Evolutionary conservation across 2,113 vertebrate genomes (phyloP), one percentile per base, ranked within the genome.

Genomic region (Phrynocephalus versicolor): DNA sequence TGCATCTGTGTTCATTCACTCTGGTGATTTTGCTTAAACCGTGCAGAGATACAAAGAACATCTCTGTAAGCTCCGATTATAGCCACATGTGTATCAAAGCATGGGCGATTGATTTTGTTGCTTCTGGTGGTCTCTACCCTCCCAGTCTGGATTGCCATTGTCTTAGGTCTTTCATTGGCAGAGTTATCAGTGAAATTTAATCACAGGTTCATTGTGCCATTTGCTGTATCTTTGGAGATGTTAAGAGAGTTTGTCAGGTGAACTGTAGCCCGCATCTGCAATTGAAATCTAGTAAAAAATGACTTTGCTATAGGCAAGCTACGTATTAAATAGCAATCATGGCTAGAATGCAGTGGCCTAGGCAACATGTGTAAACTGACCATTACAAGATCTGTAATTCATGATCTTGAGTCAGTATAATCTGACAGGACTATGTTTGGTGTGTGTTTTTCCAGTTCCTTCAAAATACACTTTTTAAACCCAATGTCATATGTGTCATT

Each of bases 151-250:
- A 55, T 18, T 77, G 62, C 16, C 33, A 62, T 67, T 84, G n/a
- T 45, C 39, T 84, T 84, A 84, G 62, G 69, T 69, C 23, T 55
- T 67, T 41, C 25, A 84, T 45, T 83, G n/a, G 71, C 25, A 74
- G 74, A 41, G 57, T 27, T 55, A 41, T 39, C 33, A 58, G 33
- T 58, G 33, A 71, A 55, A 37, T 14, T 23, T 82, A 55, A 30
- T 67, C 33, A 37, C 25, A 74, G 30, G 39, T 21, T 45, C 18
- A 21, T 37, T 55, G 3, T 55, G 25, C 41, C 9, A 18, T 55
- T 70, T 81, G 80, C 62, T 71, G 12, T 7, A 16, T 45, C 30
- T 37, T 3, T 57, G 21, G 23, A 77, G 64, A 77, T 25, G 13
- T 69, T 37, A 45, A 27, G 57, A 62, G 74, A 2, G 13, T 60